These are phyloP conservation scores for Xerus inauris DNA, from an alignment of 2,113 vertebrate species.

Conservation along the genomic window DNA sequence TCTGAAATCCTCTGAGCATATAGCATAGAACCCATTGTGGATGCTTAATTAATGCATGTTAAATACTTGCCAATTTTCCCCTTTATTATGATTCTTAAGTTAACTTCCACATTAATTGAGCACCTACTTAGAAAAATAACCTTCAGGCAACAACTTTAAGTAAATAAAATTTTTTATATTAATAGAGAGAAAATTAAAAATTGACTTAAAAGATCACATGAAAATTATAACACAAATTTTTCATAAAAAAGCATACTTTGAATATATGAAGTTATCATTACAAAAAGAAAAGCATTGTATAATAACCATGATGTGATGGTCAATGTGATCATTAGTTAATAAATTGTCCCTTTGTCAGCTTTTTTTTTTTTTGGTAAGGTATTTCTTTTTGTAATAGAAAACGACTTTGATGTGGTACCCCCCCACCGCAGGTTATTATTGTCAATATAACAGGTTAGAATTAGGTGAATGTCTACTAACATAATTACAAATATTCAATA, in stretches of 20 bases:
- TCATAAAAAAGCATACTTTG: neutral
- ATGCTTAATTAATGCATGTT: neutral
- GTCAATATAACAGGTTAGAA: neutral
- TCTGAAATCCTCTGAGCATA: neutral
- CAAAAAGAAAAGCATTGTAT: neutral
- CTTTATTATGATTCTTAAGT: neutral
- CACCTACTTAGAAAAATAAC: neutral
- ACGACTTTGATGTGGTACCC: rapidly evolving
- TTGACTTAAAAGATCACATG: neutral
- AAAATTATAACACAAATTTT: neutral
- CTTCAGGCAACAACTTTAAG: neutral
- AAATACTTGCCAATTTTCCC: neutral
- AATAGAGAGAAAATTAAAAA: neutral
- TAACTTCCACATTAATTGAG: neutral
- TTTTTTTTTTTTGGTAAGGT: neutral
- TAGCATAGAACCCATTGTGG: neutral
- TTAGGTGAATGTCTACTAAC: neutral
- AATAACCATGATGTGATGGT: neutral
- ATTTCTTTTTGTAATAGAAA: neutral
- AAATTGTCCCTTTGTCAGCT: neutral
- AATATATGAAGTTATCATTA: neutral
- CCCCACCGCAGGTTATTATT: neutral
- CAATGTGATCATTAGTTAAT: neutral
- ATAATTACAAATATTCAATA: neutral
- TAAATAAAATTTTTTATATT: neutral